These are phyloP conservation scores for Labia minor DNA, from an alignment of 2,888 invertebrate species.

Conservation along the genomic window DNA sequence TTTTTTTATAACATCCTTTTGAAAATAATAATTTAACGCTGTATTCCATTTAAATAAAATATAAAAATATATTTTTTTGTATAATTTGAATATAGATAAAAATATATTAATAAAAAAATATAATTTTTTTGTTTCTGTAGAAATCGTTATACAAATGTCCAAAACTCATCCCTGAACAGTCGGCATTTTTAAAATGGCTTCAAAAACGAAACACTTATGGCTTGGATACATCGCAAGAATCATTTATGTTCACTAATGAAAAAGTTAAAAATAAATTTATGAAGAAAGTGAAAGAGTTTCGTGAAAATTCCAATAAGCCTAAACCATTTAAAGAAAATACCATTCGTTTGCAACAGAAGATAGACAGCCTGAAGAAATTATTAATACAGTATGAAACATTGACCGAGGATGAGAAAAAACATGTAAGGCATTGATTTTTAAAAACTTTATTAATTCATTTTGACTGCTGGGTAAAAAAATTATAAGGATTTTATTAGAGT, in stretches of 20 bases:
- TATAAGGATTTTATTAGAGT: too few relatives aligned
- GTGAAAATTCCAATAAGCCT: not conserved
- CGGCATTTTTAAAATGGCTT: not conserved
- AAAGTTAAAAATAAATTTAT: not conserved
- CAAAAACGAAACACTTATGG: not conserved
- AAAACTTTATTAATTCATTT: too few relatives aligned
- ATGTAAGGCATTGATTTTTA: too few relatives aligned
- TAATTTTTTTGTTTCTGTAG: not conserved
- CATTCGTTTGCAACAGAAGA: not conserved
- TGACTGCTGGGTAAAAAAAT: too few relatives aligned
- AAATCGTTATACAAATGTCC: not conserved
- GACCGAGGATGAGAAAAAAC: not conserved
- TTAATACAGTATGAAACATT: not conserved
- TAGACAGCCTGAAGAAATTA: not conserved
- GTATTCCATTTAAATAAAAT: too few relatives aligned
- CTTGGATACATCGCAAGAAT: not conserved
- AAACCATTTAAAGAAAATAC: not conserved
- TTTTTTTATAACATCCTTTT: too few relatives aligned
- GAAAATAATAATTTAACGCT: too few relatives aligned
- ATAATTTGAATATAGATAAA: too few relatives aligned
- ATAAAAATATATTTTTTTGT: too few relatives aligned
- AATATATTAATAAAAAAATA: too few relatives aligned
- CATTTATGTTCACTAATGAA: not conserved
- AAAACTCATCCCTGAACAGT: not conserved
- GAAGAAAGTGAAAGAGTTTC: not conserved